Percentiles rank a stretch among this genome's conserved stretches.
Conservation (phyloP, 2,888 invertebrate species). For the Lasiommata megera region DNA sequence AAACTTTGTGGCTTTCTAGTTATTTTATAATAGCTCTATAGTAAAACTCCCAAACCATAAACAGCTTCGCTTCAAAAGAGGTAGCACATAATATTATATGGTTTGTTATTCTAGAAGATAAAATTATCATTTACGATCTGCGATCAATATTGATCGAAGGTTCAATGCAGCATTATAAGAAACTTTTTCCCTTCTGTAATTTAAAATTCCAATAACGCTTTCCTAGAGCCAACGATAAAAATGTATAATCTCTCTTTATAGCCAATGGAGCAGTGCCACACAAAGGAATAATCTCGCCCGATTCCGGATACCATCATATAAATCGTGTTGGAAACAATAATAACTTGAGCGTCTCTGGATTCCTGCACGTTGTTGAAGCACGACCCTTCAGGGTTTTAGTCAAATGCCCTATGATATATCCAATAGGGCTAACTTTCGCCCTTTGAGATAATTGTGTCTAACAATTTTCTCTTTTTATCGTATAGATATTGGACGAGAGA, state of each 20-base stretch:
- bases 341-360: constrained; percentile 34
- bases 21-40: no score
- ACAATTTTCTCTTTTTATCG: no score
- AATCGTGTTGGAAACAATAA: constrained; percentile 32
- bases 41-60: no score
- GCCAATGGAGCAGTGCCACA: constrained; percentile 5
- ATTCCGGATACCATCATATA: constrained; percentile 26
- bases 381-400: constrained; percentile 6
- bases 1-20: no score
- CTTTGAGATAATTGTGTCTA: no score
- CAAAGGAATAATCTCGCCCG: constrained; percentile 22
- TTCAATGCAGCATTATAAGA: not conserved
- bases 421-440: not conserved
- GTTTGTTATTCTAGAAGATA: not conserved
- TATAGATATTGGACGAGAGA: no score
- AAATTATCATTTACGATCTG: not conserved
- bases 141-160: no score
- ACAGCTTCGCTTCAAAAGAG: no score
- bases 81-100: no score
- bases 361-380: constrained; percentile 24
- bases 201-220: constrained; percentile 11
- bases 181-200: constrained; percentile 6
- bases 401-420: not conserved
- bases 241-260: constrained; percentile 14
- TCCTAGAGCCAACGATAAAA: constrained; percentile 15